Evolutionary conservation across 2,113 vertebrate species (phyloP).

Genomic region (Lichenostomus cassidix): DNA sequence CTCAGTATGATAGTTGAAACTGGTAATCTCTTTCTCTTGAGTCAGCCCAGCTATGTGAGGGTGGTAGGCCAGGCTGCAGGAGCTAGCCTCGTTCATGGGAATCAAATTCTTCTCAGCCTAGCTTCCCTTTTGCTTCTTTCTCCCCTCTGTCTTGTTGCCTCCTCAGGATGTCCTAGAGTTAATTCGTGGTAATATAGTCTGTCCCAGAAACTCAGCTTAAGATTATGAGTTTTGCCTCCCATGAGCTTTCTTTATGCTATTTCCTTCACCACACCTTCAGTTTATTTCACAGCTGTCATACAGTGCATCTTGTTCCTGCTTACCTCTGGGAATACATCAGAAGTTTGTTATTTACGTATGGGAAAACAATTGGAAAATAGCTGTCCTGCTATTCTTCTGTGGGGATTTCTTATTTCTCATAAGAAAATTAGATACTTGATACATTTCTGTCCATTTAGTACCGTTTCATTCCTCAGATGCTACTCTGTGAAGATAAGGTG

Average conservation of each 20-base stretch:
- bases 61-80: background rate
- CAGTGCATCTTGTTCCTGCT: background rate
- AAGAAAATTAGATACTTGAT: background rate
- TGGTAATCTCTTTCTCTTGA: background rate
- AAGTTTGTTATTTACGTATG: background rate
- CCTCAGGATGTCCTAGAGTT: background rate
- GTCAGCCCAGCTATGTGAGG: background rate
- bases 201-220: background rate
- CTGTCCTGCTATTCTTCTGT: background rate
- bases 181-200: background rate
- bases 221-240: background rate
- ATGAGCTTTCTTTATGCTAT: background rate
- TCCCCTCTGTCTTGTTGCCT: background rate
- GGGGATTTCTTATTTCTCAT: background rate
- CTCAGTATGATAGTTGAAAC: background rate
- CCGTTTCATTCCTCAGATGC: background rate
- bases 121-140: background rate
- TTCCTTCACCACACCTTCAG: background rate
- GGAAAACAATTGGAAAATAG: background rate
- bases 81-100: background rate
- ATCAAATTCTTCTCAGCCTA: background rate
- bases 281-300: background rate
- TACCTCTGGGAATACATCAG: background rate
- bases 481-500: background rate
- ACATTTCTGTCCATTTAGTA: background rate